Conservation (phyloP, 2,113 vertebrate species). For the Mastomys natalensis region DNA sequence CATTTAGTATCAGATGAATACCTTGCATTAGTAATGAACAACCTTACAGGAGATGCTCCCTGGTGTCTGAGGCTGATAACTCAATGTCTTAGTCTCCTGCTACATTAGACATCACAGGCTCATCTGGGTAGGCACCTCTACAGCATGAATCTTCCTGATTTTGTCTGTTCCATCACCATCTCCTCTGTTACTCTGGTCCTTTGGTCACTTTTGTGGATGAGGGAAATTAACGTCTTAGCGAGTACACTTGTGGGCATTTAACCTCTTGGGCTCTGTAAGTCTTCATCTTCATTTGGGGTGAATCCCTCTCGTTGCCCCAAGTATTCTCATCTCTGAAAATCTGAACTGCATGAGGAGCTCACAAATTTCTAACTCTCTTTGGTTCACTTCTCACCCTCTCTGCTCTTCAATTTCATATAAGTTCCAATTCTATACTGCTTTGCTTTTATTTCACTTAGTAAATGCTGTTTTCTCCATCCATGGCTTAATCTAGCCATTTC, state of each 20-base stretch:
- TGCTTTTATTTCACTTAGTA: neutral
- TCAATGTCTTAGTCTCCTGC: neutral
- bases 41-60: neutral
- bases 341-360: neutral
- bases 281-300: neutral
- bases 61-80: neutral
- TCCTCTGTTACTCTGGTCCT: neutral
- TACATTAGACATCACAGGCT: neutral
- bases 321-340: neutral
- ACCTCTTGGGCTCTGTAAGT: neutral
- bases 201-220: neutral
- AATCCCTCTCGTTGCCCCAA: neutral
- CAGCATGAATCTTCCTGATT: neutral
- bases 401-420: neutral
- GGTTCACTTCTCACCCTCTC: neutral
- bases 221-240: neutral
- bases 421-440: neutral
- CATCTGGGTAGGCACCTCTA: neutral
- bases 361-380: neutral
- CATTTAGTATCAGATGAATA: neutral
- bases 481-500: neutral
- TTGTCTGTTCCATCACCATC: neutral
- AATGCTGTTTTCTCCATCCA: neutral
- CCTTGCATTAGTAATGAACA: neutral
- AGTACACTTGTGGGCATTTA: neutral